Evolutionary conservation across 2,113 vertebrate species (phyloP), one percentile per base, ranked within the genome.

Genomic region (Mirounga angustirostris): DNA sequence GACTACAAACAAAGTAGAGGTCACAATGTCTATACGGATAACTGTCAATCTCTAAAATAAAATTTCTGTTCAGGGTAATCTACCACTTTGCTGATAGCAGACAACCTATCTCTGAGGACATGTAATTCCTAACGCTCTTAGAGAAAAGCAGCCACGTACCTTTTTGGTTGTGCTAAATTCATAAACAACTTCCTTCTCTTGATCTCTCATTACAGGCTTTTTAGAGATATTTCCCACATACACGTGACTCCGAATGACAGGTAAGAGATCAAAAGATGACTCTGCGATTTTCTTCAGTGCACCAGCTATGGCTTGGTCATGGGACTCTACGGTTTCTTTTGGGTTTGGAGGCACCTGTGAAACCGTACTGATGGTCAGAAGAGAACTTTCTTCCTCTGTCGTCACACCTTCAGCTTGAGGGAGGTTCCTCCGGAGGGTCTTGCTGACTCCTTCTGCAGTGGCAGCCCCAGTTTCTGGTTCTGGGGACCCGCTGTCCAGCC

Each of bases 151-250:
- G 26, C 28, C 54, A 91, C 98, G 28, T 98, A 99, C 99, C 99
- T 98, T 99, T 87, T 98, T 99, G 63, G 97, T 98, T 21, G 98
- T 91, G 96, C 98, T 99, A 91, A 99, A 99, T 78, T 99, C 99
- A 90, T 98, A 96, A 65, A 99, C 98, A 11, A 99, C 99, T 97
- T 99, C 99, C 92, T 99, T 99, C 98, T 99, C 99, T 97, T 99
- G 99, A 94, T 99, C 99, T 98, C 99, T 99, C 98, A 99, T 98
- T 58, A 99, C 96, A 0, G 99, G 99, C 94, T 99, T 98, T 92
- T 98, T 99, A 46, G 99, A 99, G 95, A 99, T 98, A 79, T 99
- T 99, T 36, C 99, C 99, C 8, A 99, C 99, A 50, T 98, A 96
- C 36, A 99, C 52, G 0, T 99, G 99, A 97, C 99, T 99, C 80